Base-by-base conservation (phyloP, 1,140 invertebrate species). In the Danaus plexippus region DNA sequence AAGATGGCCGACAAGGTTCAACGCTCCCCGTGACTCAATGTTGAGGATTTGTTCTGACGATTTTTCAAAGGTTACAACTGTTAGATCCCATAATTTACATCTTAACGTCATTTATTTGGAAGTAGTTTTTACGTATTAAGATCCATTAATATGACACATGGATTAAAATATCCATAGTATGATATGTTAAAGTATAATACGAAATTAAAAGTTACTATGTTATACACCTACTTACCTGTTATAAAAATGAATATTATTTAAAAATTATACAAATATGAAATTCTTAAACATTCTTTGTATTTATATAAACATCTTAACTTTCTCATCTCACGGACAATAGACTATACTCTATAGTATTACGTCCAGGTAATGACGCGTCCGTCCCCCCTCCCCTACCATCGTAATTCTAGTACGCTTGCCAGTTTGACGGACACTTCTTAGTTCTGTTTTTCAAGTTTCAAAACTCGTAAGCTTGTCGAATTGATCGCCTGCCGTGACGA, bases 1-100 rank as follows among this genome's bases (percentile, higher is more conserved):
- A 76, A 79, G 71, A 82, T 80, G 77, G 78, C 74, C 52, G 68
- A 53, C 55, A 58, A 61, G 64, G 78, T 70, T 77, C 79, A 80
- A 75, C 62, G 79, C 61, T 69, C 79, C 67, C 61, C 54, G 63
- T 79, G 71, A 80, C 60, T 82, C 77, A 82, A 62, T 57, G 52
- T 59, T 44, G 53, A 60, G 66, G 40, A 65, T 56, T 72, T 32
- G 64, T 61, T 77, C 63, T 66, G 65, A 58, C 67, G 75, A 76
- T 71, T 61, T 53, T 59, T 64, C 41, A 43, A 57, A 44, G 44
- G 32, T 32, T 50, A 47, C 22, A 32, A 32, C 22, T 32, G 22
- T 32, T 32, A 32, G 22, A 32, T 32, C 4, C 22, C 22, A 32
- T 32, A 32, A 32, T 32, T 32, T 32, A 32, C 22, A 32, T 32